Evolutionary conservation across 2,888 invertebrate species (phyloP), one percentile per base, ranked within the genome.

Genomic region (Ectropis crepuscularia): DNA sequence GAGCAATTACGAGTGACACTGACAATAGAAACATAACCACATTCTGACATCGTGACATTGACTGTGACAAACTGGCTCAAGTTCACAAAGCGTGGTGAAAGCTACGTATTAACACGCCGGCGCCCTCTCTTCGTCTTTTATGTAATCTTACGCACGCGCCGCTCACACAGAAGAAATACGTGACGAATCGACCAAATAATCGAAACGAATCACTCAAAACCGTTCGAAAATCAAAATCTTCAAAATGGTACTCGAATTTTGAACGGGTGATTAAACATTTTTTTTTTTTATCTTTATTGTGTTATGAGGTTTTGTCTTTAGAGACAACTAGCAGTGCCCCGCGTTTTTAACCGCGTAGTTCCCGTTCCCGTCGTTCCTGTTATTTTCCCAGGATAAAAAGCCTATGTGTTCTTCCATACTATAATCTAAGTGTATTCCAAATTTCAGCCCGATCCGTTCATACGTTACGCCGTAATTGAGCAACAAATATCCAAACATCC

Each of bases 51-150:
- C 69, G 69, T 80, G 79, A 79, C 83, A 82, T 83, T 83, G 84
- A 81, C 83, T 80, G 68, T 78, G 79, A 77, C 73, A 69, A 62
- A 76, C 76, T 78, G 70, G 78, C 69, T 73, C 83, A 83, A 84
- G 84, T 84, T 84, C 82, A 80, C 42, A 66, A 67, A 71, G 59
- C 62, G 65, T 70, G 66, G 80, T 79, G 84, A 83, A 83, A 83
- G 83, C 68, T 58, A 28, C 16, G 16, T 28, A 28, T 28, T 4
- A 28, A 4, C 16, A 69, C 5, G 50, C 72, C 71, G 69, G 65
- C 75, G 80, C 80, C 75, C 58, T 71, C 83, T 79, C 43, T 72
- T 57, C 28, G 63, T 65, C 67, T 67, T 79, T 73, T 70, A 60
- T 6, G 36, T 73, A 75, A 81, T 73, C 76, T 69, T 42, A 49